Base-by-base conservation (phyloP, 2,888 invertebrate species). In the Epinotia demarniana region DNA sequence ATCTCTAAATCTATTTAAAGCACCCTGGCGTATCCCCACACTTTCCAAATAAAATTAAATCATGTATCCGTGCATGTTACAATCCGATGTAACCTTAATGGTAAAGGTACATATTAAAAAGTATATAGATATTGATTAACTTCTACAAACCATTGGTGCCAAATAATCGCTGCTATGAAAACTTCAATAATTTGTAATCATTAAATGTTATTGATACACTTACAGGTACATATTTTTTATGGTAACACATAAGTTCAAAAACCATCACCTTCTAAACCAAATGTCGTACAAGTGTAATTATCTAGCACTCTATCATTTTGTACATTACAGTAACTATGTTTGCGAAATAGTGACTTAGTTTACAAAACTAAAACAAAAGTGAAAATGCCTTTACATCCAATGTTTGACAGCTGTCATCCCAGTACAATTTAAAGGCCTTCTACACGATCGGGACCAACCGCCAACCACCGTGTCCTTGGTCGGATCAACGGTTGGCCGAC, bases 291-390 rank as follows among this genome's bases (percentile, higher is more conserved):
- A 13, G 39, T 68, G 19, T 58, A 18, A 27, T 18, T 18, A 1
- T 57, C 39, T 57, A 68, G 19, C 18, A 19, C 0, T 43, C 13
- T 69, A 46, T 3, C 12, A 58, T 23, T 58, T 57, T 43, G 39
- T 68, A 58, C 68, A 58, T 68, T 18, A 53, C 49, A 53, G n/a
- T 66, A 57, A 57, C 39, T 23, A 57, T 12, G 9, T 39, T 55
- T 55, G 27, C 19, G 39, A 13, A 68, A 68, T 23, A 57, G 68
- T 68, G 68, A 68, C 68, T 43, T 57, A 66, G 64, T 66, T 66
- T 27, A n/a, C 43, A 49, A 66, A 27, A n/a, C 23, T 27, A 27
- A 27, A 27, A 27, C 23, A 3, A 27, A 27, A 27, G 23, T 27
- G 23, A 27, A 27, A 2, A 27, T 27, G 23, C 23, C 23, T 3